Conservation (phyloP, 1,140 invertebrate species). For the Bombus confusus region DNA sequence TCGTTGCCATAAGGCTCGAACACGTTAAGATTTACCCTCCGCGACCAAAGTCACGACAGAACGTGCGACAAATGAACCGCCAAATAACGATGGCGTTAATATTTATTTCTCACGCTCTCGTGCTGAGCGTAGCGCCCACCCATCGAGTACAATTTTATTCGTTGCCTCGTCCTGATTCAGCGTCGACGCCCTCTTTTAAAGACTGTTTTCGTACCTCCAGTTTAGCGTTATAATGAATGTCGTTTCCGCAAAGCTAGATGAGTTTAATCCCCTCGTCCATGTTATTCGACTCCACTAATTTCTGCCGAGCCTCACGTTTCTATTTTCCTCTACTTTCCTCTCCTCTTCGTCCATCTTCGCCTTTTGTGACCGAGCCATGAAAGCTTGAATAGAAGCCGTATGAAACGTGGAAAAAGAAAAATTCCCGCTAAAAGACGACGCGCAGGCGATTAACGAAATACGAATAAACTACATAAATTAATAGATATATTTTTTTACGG, state of each 20-base stretch:
- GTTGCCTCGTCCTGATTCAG: background rate
- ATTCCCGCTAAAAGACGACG: background rate
- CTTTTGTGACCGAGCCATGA: background rate
- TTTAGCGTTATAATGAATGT: constrained; percentile 24
- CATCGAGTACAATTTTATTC: background rate
- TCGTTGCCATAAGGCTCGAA: background rate
- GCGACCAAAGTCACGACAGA: background rate
- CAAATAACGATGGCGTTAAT: background rate
- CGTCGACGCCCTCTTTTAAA: constrained; percentile 2
- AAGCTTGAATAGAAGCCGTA: background rate
- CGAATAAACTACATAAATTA: background rate
- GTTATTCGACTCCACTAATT: constrained; percentile 40
- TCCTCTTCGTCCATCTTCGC: background rate
- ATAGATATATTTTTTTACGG: background rate
- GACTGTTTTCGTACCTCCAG: constrained; percentile 6
- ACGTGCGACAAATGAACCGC: background rate
- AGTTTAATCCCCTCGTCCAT: constrained; percentile 37
- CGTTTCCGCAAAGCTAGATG: constrained; percentile 11
- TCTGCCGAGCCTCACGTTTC: background rate
- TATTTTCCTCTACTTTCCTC: background rate
- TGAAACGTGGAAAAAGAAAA: background rate
- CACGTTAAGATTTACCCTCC: background rate
- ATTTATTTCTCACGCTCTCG: background rate
- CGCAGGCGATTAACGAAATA: background rate
- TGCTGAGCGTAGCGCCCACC: background rate